Evolutionary conservation across 1,140 invertebrate species (phyloP), one percentile per base, ranked within the genome.

Genomic region (Periplaneta americana): DNA sequence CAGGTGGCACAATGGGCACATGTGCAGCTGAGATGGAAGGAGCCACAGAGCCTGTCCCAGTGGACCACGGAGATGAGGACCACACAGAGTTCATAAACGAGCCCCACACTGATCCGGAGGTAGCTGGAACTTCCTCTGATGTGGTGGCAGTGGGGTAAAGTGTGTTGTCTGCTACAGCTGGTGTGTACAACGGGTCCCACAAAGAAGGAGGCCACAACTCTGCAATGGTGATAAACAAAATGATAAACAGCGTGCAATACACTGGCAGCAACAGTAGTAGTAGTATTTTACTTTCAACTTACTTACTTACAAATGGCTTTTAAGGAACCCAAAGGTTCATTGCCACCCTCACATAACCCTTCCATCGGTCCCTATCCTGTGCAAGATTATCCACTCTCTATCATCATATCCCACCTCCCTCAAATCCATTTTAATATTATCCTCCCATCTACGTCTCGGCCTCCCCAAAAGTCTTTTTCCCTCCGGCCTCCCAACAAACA

Each of bases 121-220:
- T 34, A 32, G 36, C 34, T 8, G 31, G 13, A 74, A 28, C 34
- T 31, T 80, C 86, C 83, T 87, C 28, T 31, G 74, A 28, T 22
- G 9, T n/a, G 22, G 18, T 35, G 15, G 11, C 15, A 9, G 74
- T 18, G n/a, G 34, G 4, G 31, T 22, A 48, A 6, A 77, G 74
- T 22, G 28, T 15, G 28, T 36, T 57, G 35, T 86, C 85, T 35
- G 88, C 88, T 22, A 88, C 88, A 74, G 87, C 85, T 83, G 88
- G 86, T 5, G 87, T 88, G 36, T 89, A 89, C 33, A 89, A 83
- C 9, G 89, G 89, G 84, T 89, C 87, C 89, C 89, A 90, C 84
- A 89, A 87, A n/a, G 88, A 88, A 75, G 86, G 86, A 22, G 87
- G 85, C 89, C 88, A 89, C 79, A 88, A 89, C 80, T 89, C 87